Conservation (phyloP, 2,888 invertebrate genomes). For the Epirrita christyi region DNA sequence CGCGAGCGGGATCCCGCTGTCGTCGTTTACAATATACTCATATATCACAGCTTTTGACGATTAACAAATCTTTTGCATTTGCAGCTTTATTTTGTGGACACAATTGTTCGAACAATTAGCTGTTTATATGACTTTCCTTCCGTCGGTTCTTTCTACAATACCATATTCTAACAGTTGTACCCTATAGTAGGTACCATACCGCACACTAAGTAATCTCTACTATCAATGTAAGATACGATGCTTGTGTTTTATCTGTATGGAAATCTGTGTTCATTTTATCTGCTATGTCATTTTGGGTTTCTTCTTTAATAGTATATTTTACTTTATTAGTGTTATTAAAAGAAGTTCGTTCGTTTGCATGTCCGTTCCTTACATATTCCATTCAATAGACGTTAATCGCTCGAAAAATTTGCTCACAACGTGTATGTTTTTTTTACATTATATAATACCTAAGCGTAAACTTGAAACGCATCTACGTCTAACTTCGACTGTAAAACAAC, state of each 20-base stretch:
- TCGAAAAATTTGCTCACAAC: constrained; percentile 77
- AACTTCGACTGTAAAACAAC: constrained; percentile 64
- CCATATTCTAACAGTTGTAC: constrained; percentile 4
- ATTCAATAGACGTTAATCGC: constrained; percentile 59
- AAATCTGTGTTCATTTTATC: constrained; percentile 1
- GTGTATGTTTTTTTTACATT: constrained; percentile 61
- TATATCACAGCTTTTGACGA: constrained; percentile 86
- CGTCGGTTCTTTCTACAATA: constrained; percentile 20
- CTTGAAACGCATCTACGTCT: constrained; percentile 66
- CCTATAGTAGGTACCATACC: neutral
- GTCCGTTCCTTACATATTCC: constrained; percentile 34
- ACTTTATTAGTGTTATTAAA: constrained; percentile 1
- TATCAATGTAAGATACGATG: constrained; percentile 25
- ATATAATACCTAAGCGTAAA: constrained; percentile 74
- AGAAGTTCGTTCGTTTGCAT: constrained; percentile 16
- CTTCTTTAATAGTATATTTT: neutral
- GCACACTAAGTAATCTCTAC: constrained; percentile 12
- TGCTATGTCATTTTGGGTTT: neutral
- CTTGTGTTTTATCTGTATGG: constrained; percentile 17
- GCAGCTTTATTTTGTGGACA: constrained; percentile 77
- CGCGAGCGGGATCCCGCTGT: constrained; percentile 65
- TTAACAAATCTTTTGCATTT: constrained; percentile 84
- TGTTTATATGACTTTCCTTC: constrained; percentile 45
- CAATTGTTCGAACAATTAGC: constrained; percentile 80
- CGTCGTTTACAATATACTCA: constrained; percentile 71